Conservation (phyloP, 2,797 vertebrate genomes). For the Monodelphis domestica region DNA sequence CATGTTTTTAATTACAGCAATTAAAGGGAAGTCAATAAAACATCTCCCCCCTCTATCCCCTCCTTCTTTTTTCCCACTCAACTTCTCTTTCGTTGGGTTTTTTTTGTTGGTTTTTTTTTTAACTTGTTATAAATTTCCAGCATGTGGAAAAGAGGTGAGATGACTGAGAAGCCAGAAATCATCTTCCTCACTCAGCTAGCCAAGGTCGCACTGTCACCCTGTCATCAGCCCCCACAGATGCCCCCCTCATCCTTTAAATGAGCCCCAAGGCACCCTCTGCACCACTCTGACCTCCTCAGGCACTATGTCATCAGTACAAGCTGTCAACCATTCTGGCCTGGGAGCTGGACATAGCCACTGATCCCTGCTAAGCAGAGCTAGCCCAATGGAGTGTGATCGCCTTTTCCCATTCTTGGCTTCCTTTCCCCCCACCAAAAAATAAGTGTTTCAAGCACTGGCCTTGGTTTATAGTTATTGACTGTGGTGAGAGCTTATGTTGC, state of each 20-base stretch:
- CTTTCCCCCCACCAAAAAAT: background rate
- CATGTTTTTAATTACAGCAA: constrained; percentile 89
- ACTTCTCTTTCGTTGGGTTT: constrained; percentile 40
- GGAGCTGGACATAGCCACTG: background rate
- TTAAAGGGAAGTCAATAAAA: constrained; percentile 86
- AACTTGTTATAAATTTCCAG: constrained; percentile 17
- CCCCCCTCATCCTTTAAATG: background rate
- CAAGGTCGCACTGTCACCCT: rapidly evolving
- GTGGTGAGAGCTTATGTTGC: background rate
- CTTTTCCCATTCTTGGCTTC: background rate
- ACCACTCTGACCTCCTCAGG: background rate
- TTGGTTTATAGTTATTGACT: background rate
- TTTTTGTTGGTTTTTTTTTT: constrained; percentile 52
- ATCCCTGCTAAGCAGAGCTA: background rate
- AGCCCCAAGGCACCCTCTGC: background rate
- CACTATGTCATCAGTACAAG: background rate
- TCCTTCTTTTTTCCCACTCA: background rate
- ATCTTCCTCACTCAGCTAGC: rapidly evolving
- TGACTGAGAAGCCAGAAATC: background rate
- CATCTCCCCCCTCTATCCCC: constrained; percentile 44
- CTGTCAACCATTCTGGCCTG: background rate
- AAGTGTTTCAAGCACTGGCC: background rate
- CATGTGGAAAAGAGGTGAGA: background rate
- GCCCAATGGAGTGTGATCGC: background rate
- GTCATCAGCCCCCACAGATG: rapidly evolving